Conservation (phyloP, 2,888 invertebrate genomes). For the Andrena haemorrhoa region DNA sequence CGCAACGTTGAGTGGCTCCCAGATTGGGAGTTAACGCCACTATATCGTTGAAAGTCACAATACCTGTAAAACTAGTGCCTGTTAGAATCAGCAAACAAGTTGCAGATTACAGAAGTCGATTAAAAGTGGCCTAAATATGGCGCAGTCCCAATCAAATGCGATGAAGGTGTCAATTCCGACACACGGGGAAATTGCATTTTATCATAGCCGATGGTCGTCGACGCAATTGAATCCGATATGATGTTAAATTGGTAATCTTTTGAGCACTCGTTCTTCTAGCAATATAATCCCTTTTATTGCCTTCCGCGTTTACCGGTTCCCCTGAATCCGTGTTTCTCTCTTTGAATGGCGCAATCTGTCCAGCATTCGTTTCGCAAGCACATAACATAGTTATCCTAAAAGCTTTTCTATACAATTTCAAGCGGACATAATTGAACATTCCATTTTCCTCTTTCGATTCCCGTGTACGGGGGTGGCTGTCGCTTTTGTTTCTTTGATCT, state of each 20-base stretch:
- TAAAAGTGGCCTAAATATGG: no score
- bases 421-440: slow-evolving; percentile 32
- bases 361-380: neutral
- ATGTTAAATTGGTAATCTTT: slow-evolving; percentile 7
- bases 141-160: no score
- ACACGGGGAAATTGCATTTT: neutral
- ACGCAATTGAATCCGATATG: neutral
- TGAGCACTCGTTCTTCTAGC: neutral
- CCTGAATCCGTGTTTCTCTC: neutral
- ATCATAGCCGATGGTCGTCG: neutral
- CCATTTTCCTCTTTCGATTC: slow-evolving; percentile 5
- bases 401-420: neutral
- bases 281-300: neutral
- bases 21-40: no score
- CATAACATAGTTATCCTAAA: neutral
- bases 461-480: neutral
- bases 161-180: neutral
- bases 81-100: no score
- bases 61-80: no score
- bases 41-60: no score
- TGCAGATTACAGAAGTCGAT: no score
- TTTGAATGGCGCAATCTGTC: slow-evolving; percentile 1
- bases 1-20: no score
- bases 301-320: slow-evolving; percentile 1
- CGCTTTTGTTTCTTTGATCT: slow-evolving; percentile 35